Conservation (phyloP, 2,888 invertebrate genomes). For the Agrotis segetum region DNA sequence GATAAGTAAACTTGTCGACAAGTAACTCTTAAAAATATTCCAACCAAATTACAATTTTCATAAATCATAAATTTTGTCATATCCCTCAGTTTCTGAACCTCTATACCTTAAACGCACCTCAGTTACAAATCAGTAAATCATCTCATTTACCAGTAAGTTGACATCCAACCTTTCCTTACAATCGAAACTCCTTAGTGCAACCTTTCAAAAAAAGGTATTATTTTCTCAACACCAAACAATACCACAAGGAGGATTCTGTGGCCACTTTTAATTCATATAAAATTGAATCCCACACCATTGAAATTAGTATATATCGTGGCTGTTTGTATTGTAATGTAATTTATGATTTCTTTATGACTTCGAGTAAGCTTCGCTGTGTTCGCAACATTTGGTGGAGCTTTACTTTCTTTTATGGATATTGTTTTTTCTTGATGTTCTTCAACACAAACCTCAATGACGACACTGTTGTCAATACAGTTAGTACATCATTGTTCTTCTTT, state of each 20-base stretch:
- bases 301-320: slow-evolving; percentile 76
- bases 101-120: neutral
- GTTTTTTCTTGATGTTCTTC: no score
- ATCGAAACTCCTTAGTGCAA: slow-evolving; percentile 24
- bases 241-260: slow-evolving; percentile 61
- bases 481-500: no score
- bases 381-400: slow-evolving; percentile 46
- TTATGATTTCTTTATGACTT: slow-evolving; percentile 78
- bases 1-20: no score
- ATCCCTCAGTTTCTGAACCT: neutral
- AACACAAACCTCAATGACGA: no score
- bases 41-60: neutral
- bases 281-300: slow-evolving; percentile 78
- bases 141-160: slow-evolving; percentile 11
- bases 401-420: no score
- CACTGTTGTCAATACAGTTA: no score
- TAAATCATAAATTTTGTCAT: no score
- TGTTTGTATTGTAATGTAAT: slow-evolving; percentile 75
- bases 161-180: slow-evolving; percentile 27
- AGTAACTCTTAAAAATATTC: no score
- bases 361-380: slow-evolving; percentile 47
- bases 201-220: slow-evolving; percentile 59
- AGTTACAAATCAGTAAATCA: slow-evolving; percentile 18
- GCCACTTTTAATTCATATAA: slow-evolving; percentile 75
- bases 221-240: slow-evolving; percentile 71